A percentile compares a stretch with the other conserved stretches of the same genome.
Conservation (phyloP, 2,797 vertebrate species). For the Pseudochirops corinnae region DNA sequence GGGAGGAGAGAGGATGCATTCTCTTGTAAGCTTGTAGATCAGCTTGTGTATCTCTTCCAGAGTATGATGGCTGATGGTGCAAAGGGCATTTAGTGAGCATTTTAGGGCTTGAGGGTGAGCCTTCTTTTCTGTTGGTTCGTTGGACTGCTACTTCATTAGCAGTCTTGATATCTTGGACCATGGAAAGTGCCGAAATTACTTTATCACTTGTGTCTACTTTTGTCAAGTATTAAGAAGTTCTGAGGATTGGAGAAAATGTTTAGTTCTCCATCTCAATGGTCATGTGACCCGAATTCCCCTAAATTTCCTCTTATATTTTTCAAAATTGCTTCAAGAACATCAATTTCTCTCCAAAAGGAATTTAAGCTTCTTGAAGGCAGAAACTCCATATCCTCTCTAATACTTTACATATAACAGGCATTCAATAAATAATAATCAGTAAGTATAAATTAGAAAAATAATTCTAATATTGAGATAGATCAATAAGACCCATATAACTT, state of each 20-base stretch:
- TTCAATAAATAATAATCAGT: background rate
- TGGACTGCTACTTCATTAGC: background rate
- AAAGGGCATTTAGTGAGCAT: background rate
- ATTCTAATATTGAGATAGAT: background rate
- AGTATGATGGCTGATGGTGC: background rate
- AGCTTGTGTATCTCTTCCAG: background rate
- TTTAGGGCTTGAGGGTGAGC: background rate
- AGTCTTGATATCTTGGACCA: background rate
- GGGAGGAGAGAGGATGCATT: background rate
- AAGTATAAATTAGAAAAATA: background rate
- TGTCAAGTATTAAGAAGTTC: background rate
- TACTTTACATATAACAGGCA: background rate
- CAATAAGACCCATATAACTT: background rate
- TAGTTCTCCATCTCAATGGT: background rate
- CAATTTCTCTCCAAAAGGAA: background rate
- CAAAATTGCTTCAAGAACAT: background rate
- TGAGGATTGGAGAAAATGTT: background rate
- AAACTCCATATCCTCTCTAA: background rate
- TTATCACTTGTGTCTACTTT: background rate
- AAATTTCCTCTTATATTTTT: background rate
- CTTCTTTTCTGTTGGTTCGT: background rate
- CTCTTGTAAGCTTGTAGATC: background rate
- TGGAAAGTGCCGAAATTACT: background rate
- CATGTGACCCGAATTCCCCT: background rate
- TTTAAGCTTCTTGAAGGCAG: background rate